phyloP scores from a whole-genome alignment of 2,888 invertebrate genomes.

The Parochlus steinenii region DNA sequence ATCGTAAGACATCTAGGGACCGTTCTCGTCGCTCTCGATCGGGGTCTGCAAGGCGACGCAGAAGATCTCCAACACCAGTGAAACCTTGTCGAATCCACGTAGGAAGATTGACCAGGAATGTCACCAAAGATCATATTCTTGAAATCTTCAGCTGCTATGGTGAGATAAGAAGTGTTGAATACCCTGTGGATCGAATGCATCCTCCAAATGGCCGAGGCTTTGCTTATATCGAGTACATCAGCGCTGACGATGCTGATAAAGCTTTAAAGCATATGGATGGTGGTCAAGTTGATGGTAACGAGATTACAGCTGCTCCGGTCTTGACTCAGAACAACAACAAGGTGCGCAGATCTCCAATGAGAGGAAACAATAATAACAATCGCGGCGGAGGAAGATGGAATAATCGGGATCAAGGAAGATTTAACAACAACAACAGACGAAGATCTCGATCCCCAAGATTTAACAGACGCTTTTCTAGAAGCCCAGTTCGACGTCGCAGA shows the following conservation, averaged over 20 bases:
- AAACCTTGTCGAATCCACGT: slow-evolving; percentile 88
- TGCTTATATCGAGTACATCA: slow-evolving; percentile 89
- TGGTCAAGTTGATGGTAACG: slow-evolving; percentile 92
- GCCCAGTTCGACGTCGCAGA: too few species aligned
- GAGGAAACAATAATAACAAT: too few species aligned
- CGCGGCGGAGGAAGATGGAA: too few species aligned
- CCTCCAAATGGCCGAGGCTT: slow-evolving; percentile 79
- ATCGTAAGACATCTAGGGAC: slow-evolving; percentile 12
- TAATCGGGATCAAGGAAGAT: too few species aligned
- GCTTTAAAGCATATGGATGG: slow-evolving; percentile 99
- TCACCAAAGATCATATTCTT: slow-evolving; percentile 73
- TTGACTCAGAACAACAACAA: slow-evolving; percentile 62
- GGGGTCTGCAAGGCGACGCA: slow-evolving; percentile 44
- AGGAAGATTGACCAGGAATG: slow-evolving; percentile 81
- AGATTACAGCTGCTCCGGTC: slow-evolving; percentile 90
- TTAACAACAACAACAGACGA: too few species aligned
- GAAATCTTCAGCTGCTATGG: slow-evolving; percentile 89
- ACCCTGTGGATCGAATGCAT: slow-evolving; percentile 77
- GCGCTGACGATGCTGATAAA: slow-evolving; percentile 90
- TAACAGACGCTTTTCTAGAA: too few species aligned
- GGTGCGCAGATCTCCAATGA: slow-evolving; percentile 9
- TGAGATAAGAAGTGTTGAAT: slow-evolving; percentile 72
- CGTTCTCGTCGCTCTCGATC: slow-evolving; percentile 30
- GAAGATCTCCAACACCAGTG: slow-evolving; percentile 69
- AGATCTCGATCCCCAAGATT: too few species aligned